phyloP scores from a whole-genome alignment of 2,888 invertebrate genomes.

The Drosophila eohydei region DNA sequence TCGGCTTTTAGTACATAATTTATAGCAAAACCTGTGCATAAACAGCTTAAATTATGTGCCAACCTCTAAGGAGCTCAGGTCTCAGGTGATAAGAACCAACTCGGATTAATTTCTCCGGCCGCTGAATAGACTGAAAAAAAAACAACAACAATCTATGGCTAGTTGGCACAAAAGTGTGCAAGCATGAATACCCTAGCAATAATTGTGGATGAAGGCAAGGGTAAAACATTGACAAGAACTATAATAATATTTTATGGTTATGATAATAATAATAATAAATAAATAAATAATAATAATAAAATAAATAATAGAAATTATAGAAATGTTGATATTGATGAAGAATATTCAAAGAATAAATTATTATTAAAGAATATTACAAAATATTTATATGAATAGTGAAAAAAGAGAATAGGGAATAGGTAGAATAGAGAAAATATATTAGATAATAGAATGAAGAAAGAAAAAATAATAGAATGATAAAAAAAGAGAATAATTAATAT shows the following conservation, averaged over 20 bases:
- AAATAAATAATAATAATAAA: too few relatives aligned
- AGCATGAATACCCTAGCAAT: conserved; percentile 1
- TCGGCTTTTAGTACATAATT: conserved; percentile 76
- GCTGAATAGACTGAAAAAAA: background rate
- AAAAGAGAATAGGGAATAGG: too few relatives aligned
- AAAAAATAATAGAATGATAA: too few relatives aligned
- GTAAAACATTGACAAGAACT: too few relatives aligned
- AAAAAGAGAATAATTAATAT: too few relatives aligned
- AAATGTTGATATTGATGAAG: too few relatives aligned
- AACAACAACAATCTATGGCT: background rate
- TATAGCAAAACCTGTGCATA: conserved; percentile 66
- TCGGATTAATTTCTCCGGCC: conserved; percentile 30
- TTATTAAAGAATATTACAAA: too few relatives aligned
- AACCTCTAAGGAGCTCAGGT: conserved; percentile 21
- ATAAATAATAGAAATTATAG: too few relatives aligned
- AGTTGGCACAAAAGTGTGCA: background rate
- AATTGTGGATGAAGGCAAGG: background rate
- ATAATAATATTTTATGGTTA: background rate
- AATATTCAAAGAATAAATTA: too few relatives aligned
- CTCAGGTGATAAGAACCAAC: conserved; percentile 35
- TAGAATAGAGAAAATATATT: too few relatives aligned
- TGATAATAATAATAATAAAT: background rate
- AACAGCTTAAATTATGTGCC: conserved; percentile 73
- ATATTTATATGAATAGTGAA: too few relatives aligned
- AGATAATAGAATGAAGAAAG: too few relatives aligned